A percentile compares a stretch with the other conserved stretches of the same genome.
phyloP scores from a whole-genome alignment of 2,888 invertebrate genomes.

The Raillietiella orientalis region DNA sequence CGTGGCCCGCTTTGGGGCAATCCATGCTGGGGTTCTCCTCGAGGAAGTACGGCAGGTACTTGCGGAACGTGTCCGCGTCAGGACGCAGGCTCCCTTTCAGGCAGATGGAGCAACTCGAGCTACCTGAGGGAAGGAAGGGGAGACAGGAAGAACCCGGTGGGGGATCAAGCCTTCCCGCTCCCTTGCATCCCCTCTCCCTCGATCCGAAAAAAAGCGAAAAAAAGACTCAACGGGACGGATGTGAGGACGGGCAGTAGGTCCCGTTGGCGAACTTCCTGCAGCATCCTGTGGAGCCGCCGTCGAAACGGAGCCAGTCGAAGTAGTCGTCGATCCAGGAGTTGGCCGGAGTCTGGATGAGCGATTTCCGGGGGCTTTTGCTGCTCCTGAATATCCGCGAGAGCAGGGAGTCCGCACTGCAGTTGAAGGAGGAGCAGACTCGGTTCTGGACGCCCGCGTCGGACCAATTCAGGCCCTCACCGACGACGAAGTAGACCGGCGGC shows the following conservation, averaged over 20 bases:
- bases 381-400: slow-evolving; percentile 8
- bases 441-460: slow-evolving; percentile 13
- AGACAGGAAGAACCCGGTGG: too few relatives aligned
- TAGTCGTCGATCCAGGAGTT: slow-evolving; percentile 91
- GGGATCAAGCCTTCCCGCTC: too few relatives aligned
- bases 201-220: too few relatives aligned
- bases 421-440: slow-evolving; percentile 12
- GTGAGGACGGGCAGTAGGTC: slow-evolving; percentile 27
- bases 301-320: slow-evolving; percentile 43
- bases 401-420: slow-evolving; percentile 8
- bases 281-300: slow-evolving; percentile 20
- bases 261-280: slow-evolving; percentile 19
- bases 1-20: slow-evolving; percentile 57
- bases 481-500: slow-evolving; percentile 20
- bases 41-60: slow-evolving; percentile 44
- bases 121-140: too few relatives aligned
- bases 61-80: slow-evolving; percentile 23
- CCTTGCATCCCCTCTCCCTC: too few relatives aligned
- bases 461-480: slow-evolving; percentile 14
- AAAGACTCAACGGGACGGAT: too few relatives aligned
- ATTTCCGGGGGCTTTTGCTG: too few relatives aligned
- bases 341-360: too few relatives aligned
- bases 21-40: slow-evolving; percentile 36
- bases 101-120: too few relatives aligned
- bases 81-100: too few relatives aligned